A percentile compares a stretch with the other conserved stretches of the same genome.
These are phyloP conservation scores for Chrysochloris asiatica DNA, from an alignment of 2,113 vertebrate genomes.

Conservation along the genomic window DNA sequence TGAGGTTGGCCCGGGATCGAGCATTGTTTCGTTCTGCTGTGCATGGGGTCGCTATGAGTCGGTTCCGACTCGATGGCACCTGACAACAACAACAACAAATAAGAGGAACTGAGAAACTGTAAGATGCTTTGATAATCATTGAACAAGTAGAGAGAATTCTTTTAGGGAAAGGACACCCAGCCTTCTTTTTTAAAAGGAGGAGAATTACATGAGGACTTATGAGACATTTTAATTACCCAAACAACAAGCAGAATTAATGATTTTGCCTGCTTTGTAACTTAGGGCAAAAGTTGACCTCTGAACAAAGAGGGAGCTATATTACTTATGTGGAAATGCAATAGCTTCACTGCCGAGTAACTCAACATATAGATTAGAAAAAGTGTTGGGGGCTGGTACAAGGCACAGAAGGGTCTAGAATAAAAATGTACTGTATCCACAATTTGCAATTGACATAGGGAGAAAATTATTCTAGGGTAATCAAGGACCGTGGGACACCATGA, in stretches of 20 bases:
- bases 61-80: too few relatives aligned
- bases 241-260: background rate
- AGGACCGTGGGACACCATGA: background rate
- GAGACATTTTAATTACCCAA: background rate
- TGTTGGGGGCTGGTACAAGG: background rate
- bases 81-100: background rate
- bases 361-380: background rate
- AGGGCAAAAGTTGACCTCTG: background rate
- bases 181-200: constrained; percentile 17
- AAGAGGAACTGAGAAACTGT: background rate
- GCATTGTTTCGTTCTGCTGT: too few relatives aligned
- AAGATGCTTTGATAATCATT: constrained; percentile 32
- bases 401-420: background rate
- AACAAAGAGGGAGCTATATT: background rate
- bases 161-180: background rate
- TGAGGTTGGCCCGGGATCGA: too few relatives aligned
- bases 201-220: background rate
- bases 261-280: background rate
- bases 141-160: constrained; percentile 1
- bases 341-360: background rate
- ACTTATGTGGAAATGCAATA: background rate
- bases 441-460: background rate
- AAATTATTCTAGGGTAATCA: background rate
- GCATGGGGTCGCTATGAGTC: too few relatives aligned
- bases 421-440: background rate